A percentile compares a stretch with the other conserved stretches of the same genome.
Evolutionary conservation across 1,140 invertebrate species (phyloP).

Genomic region (Orchestia grillus): DNA sequence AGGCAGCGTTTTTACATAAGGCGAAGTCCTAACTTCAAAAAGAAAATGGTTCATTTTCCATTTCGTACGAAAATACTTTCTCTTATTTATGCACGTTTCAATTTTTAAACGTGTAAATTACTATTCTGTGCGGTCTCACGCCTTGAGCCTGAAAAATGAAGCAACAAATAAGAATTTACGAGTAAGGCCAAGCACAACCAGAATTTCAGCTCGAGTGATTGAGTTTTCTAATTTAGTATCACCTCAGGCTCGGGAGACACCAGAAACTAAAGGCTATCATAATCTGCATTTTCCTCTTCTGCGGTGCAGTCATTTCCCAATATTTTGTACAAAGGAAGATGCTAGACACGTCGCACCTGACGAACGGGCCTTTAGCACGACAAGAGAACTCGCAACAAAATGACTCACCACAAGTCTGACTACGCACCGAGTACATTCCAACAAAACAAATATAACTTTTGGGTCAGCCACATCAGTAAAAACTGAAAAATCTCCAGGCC

Average conservation of each 20-base stretch:
- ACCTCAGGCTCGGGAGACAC: not conserved
- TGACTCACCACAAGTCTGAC: no score
- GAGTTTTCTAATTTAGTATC: not conserved
- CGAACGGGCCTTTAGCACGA: not conserved
- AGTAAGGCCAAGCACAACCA: not conserved
- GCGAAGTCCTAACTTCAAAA: no score
- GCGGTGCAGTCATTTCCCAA: not conserved
- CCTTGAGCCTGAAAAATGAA: no score
- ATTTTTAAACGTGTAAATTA: no score
- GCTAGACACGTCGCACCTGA: not conserved
- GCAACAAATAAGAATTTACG: not conserved
- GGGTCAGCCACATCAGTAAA: not conserved
- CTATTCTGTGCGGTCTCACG: no score
- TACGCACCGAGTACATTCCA: no score
- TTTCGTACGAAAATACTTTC: no score
- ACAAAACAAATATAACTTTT: not conserved
- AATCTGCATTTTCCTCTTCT: not conserved
- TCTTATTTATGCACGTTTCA: no score
- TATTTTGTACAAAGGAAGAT: not conserved
- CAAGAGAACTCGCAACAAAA: no score
- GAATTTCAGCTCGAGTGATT: not conserved
- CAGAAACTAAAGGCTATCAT: not conserved
- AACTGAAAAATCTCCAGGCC: not conserved
- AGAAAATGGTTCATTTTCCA: no score
- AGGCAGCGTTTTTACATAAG: no score